Evolutionary conservation across 2,888 invertebrate species (phyloP), one percentile per base, ranked within the genome.

Genomic region (Hypomecis punctinalis): DNA sequence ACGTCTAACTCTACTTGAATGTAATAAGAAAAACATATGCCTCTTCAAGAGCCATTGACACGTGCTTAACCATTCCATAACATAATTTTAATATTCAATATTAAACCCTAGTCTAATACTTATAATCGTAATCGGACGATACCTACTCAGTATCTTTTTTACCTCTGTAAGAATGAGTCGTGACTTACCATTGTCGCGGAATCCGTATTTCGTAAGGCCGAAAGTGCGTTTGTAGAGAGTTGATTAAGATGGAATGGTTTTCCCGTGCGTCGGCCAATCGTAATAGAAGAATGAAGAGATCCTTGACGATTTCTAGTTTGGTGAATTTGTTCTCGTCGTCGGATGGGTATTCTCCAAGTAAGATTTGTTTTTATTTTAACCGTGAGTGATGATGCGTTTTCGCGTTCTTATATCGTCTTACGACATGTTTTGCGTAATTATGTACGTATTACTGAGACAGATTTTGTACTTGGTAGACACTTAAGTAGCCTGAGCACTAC

Each of bases 51-150:
- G 39, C 53, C 45, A 13, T 37, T 61, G 58, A 71, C 81, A 81
- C 76, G 81, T 80, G 78, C 71, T 35, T 33, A 45, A 49, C 68
- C 67, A 71, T 68, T 71, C 77, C 71, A 61, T 76, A 80, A 75
- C 76, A 69, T 64, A 67, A 76, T 79, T 78, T 79, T 77, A 83
- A 84, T 82, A 80, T 80, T 77, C 77, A 67, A 72, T 75, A 76
- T 73, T 75, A 72, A 72, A 71, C 72, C 71, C 66, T 73, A 37
- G 11, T 9, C 43, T 9, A 11, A n/a, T 45, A 78, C 77, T 79
- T 64, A 60, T 79, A 80, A 77, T 76, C 76, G 72, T 13, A 75
- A 61, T 74, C 66, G 65, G 59, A 69, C 55, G 59, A 40, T 48
- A 55, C 39, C 58, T 54, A 63, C 61, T 77, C 70, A 64, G 64